Percentiles rank a stretch among this genome's conserved stretches.
These are phyloP conservation scores for Rhizoglyphus robini DNA, from an alignment of 1,140 invertebrate genomes.

Conservation along the genomic window DNA sequence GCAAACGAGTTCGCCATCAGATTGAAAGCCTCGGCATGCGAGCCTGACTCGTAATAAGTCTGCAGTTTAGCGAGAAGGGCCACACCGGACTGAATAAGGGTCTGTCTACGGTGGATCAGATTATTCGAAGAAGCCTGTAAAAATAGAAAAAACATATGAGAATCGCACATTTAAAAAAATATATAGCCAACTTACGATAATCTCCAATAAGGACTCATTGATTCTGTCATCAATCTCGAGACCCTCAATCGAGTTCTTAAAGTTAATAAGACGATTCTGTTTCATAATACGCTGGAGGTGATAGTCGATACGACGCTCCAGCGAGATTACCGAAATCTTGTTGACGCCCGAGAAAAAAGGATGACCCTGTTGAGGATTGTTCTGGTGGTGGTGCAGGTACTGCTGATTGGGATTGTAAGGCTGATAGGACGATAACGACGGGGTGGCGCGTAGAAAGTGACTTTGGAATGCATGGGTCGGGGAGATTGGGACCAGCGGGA, in stretches of 20 bases:
- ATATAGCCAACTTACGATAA: conserved; percentile 13
- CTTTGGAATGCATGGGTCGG: too few relatives aligned
- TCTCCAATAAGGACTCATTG: not conserved
- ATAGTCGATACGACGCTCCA: conserved; percentile 2
- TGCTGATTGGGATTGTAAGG: too few relatives aligned
- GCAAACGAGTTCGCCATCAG: not conserved
- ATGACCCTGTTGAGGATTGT: too few relatives aligned
- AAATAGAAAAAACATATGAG: not conserved
- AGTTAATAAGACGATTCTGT: not conserved
- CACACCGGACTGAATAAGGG: not conserved
- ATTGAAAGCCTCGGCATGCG: not conserved
- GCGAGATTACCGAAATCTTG: not conserved
- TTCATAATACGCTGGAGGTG: conserved; percentile 11
- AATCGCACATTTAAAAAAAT: not conserved
- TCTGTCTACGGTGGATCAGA: not conserved
- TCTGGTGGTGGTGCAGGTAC: too few relatives aligned
- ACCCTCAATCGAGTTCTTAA: not conserved
- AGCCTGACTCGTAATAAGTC: not conserved
- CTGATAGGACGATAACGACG: too few relatives aligned
- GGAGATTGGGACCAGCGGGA: too few relatives aligned
- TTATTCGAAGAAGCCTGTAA: not conserved
- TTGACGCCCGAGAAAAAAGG: not conserved
- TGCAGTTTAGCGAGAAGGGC: not conserved
- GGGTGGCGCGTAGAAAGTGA: too few relatives aligned
- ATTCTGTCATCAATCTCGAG: not conserved